Evolutionary conservation across 2,113 vertebrate genomes (phyloP), one percentile per base, ranked within the genome.

Genomic region (Prietella phreatophila): DNA sequence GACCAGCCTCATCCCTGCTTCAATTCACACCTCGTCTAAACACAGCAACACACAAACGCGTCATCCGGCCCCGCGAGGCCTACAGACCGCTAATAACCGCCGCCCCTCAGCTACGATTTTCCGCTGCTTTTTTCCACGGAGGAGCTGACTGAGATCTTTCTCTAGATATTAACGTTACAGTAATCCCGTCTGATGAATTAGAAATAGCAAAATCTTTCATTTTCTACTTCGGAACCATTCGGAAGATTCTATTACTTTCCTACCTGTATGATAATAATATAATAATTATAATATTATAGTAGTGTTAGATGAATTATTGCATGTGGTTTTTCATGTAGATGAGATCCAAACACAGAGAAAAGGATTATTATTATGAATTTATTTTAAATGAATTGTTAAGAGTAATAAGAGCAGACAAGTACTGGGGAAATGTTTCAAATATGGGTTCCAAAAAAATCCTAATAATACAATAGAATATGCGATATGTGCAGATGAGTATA

Each of bases 1-100:
- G 82, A 90, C 81, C 61, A 60, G 13, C 39, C 42, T 42, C 17
- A 5, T 13, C 69, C 58, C 27, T 36, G 30, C 76, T 69, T n/a
- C 22, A 19, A 84, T 76, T 61, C 25, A 71, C 53, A 78, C 73
- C 81, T 78, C 60, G 36, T n/a, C 76, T 39, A 87, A 58, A 63
- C 73, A 58, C 75, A 80, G 42, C 88, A 80, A 89, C 58, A 82
- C 55, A 10, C 81, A 42, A 47, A 75, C 81, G 63, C 73, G 61
- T n/a, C 63, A 61, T 67, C 33, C 30, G 39, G 71, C 85, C 84
- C 84, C 8, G 20, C 2, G 63, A 84, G 58, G 53, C 50, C 2
- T 42, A 15, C 56, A 39, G 71, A n/a, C 47, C 47, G 47, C 47
- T 50, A 60, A 75, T 73, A 85, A 53, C 69, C 15, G 53, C 80